Percentiles rank a stretch among this genome's conserved stretches.
phyloP scores from a whole-genome alignment of 1,140 invertebrate genomes.

The Apis laboriosa region DNA sequence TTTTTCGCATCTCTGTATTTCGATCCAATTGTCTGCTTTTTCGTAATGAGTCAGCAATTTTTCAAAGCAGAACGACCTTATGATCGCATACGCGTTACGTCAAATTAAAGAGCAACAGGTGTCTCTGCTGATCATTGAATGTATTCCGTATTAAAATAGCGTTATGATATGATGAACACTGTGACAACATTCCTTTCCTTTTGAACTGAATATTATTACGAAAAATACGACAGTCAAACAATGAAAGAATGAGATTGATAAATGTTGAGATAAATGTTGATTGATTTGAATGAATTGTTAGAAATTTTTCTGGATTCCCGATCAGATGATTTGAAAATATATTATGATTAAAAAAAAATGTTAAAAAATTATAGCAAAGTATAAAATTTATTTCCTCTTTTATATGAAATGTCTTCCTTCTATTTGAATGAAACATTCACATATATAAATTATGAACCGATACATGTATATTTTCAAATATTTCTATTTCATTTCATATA shows the following conservation, averaged over 20 bases:
- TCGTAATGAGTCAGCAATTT: conserved; percentile 64
- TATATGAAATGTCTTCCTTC: background rate
- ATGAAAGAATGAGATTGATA: background rate
- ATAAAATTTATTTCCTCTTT: background rate
- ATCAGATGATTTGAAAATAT: background rate
- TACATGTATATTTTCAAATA: background rate
- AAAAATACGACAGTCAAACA: too few relatives aligned
- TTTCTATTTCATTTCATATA: background rate
- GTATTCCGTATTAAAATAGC: conserved; percentile 65
- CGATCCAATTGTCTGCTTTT: conserved; percentile 4
- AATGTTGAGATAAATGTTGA: background rate
- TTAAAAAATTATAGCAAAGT: background rate
- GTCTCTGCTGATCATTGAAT: conserved; percentile 71
- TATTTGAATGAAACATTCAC: background rate
- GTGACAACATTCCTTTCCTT: conserved; percentile 30
- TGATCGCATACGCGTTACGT: conserved; percentile 69
- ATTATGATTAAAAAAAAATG: background rate
- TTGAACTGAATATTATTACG: conserved; percentile 24
- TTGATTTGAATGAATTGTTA: background rate
- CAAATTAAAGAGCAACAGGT: conserved; percentile 78
- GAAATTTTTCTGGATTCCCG: background rate
- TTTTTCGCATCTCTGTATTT: background rate
- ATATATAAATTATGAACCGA: background rate
- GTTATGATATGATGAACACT: conserved; percentile 56
- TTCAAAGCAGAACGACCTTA: conserved; percentile 66